Evolutionary conservation across 2,797 vertebrate species (phyloP).

Genomic region (Sternarchorhynchus goeldii): DNA sequence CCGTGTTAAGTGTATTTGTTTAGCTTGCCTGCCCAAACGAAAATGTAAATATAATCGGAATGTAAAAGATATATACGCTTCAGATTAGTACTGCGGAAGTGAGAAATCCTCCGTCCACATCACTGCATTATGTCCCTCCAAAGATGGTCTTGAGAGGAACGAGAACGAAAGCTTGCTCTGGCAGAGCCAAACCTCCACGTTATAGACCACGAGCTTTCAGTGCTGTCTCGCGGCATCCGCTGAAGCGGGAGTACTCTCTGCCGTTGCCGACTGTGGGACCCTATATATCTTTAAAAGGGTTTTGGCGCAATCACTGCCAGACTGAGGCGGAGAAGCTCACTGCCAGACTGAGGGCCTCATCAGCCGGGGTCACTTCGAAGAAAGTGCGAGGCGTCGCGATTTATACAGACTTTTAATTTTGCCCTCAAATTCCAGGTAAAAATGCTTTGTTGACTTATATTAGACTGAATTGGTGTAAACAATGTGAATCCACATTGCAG

Average conservation of each 20-base stretch:
- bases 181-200: neutral
- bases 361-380: neutral
- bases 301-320: conserved; percentile 50
- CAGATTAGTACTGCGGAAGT: conserved; percentile 9
- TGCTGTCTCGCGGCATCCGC: neutral
- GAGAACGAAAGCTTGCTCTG: neutral
- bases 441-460: conserved; percentile 33
- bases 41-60: conserved; percentile 49
- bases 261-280: conserved; percentile 13
- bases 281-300: conserved; percentile 9
- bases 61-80: conserved; percentile 29
- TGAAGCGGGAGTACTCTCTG: conserved; percentile 1
- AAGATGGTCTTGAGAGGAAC: conserved; percentile 22
- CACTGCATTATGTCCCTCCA: conserved; percentile 1
- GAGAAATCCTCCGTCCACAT: neutral
- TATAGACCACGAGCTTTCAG: neutral
- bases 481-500: conserved; percentile 42
- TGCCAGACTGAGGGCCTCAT: neutral
- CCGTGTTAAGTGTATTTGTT: conserved; percentile 27
- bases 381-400: neutral
- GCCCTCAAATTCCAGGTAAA: conserved; percentile 35
- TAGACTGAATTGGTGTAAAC: conserved; percentile 16
- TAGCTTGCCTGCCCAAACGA: conserved; percentile 44
- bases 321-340: neutral
- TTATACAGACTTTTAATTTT: neutral